phyloP scores from a whole-genome alignment of 2,797 vertebrate genomes.

The Labroides dimidiatus region DNA sequence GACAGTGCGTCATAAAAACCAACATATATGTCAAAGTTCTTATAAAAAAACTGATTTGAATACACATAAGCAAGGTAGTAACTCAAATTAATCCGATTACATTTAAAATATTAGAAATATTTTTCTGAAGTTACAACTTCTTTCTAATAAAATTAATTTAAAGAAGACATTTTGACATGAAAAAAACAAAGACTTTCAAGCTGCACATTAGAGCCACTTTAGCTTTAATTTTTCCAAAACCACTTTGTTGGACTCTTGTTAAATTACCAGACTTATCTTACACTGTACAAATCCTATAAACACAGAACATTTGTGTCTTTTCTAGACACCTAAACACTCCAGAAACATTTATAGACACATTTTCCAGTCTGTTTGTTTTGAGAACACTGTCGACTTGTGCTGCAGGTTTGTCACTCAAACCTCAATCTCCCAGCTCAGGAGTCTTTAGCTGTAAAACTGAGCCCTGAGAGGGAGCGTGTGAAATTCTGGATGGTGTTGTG shows the following conservation, averaged over 20 bases:
- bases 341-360: conserved; percentile 15
- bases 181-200: too few species aligned
- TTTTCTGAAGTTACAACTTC: too few species aligned
- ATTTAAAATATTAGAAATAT: too few species aligned
- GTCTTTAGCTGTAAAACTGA: conserved; percentile 20
- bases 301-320: background rate
- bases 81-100: too few species aligned
- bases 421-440: conserved; percentile 37
- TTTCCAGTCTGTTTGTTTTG: conserved; percentile 41
- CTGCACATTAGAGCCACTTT: too few species aligned
- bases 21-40: too few species aligned
- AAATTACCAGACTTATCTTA: conserved; percentile 23
- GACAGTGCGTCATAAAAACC: too few species aligned
- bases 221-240: too few species aligned
- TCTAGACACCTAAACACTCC: background rate
- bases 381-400: conserved; percentile 38
- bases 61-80: too few species aligned
- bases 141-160: too few species aligned
- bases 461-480: conserved; percentile 63
- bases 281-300: conserved; percentile 26
- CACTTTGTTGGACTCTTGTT: background rate
- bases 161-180: too few species aligned
- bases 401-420: conserved; percentile 49
- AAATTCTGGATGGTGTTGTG: conserved; percentile 77
- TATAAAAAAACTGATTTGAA: too few species aligned